phyloP scores from a whole-genome alignment of 1,140 invertebrate genomes.

The Acromyrmex echinatior region DNA sequence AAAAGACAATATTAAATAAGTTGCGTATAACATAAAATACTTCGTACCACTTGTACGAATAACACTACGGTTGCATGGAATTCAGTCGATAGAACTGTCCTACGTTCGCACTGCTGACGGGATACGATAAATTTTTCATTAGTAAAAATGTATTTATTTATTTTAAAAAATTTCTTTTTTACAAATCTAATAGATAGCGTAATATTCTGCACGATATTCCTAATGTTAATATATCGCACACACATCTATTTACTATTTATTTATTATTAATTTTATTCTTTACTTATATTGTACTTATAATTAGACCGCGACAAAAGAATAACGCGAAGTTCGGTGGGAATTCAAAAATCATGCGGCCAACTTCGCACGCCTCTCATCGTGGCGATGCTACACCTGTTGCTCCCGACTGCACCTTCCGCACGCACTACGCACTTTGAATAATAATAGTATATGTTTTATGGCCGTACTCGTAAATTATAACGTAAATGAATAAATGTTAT shows the following conservation, averaged over 20 bases:
- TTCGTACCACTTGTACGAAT: neutral
- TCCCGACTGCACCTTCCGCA: neutral
- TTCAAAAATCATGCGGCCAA: neutral
- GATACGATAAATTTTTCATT: neutral
- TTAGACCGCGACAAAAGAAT: neutral
- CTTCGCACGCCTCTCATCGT: neutral
- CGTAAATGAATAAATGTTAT: neutral
- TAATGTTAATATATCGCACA: neutral
- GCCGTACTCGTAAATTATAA: neutral
- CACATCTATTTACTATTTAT: neutral
- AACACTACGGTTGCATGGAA: neutral
- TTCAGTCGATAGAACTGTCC: neutral
- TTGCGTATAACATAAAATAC: too few species aligned
- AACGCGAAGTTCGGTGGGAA: neutral
- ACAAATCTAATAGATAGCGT: neutral
- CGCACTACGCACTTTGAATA: neutral
- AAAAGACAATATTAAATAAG: too few species aligned
- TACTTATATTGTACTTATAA: neutral
- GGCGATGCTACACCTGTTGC: neutral
- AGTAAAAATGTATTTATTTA: neutral
- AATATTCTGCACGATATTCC: neutral
- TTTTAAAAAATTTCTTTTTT: neutral
- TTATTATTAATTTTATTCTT: neutral
- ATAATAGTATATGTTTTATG: neutral
- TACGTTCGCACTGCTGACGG: neutral